A percentile compares a stretch with the other conserved stretches of the same genome.
phyloP scores from a whole-genome alignment of 2,888 invertebrate genomes.

The Phragmatobia fuliginosa region DNA sequence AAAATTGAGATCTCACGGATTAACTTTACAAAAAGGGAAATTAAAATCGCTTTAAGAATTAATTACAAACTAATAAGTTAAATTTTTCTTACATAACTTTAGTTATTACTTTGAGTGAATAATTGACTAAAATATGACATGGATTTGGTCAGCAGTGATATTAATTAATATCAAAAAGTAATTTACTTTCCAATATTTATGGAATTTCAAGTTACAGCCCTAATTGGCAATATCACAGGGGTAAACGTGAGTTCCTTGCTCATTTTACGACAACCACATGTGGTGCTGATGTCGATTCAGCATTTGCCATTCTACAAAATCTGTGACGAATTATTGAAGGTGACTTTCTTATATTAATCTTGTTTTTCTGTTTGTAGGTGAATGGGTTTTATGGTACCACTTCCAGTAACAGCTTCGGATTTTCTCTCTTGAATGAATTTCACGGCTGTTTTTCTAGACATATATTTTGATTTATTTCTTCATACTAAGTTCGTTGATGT shows the following conservation, averaged over 20 bases:
- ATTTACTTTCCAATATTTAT: not conserved
- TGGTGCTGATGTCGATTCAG: constrained; percentile 53
- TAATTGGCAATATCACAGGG: constrained; percentile 33
- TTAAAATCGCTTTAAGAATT: not conserved
- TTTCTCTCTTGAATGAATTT: constrained; percentile 29
- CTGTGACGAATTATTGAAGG: constrained; percentile 57
- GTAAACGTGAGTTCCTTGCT: constrained; percentile 39
- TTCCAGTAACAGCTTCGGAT: constrained; percentile 26
- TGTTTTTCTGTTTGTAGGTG: constrained; percentile 49
- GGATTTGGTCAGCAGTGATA: too few species aligned
- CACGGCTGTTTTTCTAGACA: constrained; percentile 43
- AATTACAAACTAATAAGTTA: not conserved
- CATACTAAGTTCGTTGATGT: constrained; percentile 30
- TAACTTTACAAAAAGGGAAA: constrained; percentile 1
- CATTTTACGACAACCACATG: constrained; percentile 61
- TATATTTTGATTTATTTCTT: constrained; percentile 47
- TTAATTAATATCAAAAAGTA: not conserved
- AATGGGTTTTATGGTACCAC: constrained; percentile 39
- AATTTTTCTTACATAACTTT: not conserved
- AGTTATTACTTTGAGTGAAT: too few species aligned
- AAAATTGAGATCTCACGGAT: constrained; percentile 1
- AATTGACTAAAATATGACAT: too few species aligned
- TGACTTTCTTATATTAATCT: constrained; percentile 54
- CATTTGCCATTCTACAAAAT: constrained; percentile 36
- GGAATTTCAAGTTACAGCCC: constrained; percentile 40